These are phyloP conservation scores for Panzeria rudis DNA, from an alignment of 2,888 invertebrate genomes.

Conservation along the genomic window DNA sequence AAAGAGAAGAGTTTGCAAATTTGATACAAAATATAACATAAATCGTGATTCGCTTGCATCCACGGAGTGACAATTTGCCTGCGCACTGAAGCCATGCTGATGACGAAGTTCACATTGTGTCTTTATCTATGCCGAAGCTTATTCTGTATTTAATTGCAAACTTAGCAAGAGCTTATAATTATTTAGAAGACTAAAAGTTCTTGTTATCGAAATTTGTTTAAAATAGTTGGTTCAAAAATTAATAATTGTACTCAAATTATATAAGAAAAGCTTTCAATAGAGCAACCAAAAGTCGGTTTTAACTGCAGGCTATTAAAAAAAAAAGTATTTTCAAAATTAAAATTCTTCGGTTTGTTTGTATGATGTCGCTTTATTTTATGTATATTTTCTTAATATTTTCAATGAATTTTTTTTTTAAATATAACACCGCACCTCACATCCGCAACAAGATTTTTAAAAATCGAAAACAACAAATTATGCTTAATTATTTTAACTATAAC, in stretches of 20 bases:
- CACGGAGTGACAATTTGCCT: too few relatives aligned
- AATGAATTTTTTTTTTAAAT: slow-evolving; percentile 41
- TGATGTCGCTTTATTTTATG: slow-evolving; percentile 3
- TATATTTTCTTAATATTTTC: slow-evolving; percentile 24
- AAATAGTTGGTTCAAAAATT: too few relatives aligned
- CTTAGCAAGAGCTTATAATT: too few relatives aligned
- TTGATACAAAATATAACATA: too few relatives aligned
- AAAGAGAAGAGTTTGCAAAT: too few relatives aligned
- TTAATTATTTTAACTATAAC: slow-evolving; percentile 57
- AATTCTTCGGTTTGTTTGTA: not conserved
- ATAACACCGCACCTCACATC: slow-evolving; percentile 12
- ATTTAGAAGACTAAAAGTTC: too few relatives aligned
- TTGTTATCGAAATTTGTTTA: too few relatives aligned
- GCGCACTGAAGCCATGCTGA: too few relatives aligned
- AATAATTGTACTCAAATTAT: not conserved
- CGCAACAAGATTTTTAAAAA: not conserved
- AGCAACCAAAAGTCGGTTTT: not conserved
- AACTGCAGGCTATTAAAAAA: not conserved
- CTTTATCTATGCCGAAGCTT: too few relatives aligned
- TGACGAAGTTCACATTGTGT: too few relatives aligned
- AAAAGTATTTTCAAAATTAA: not conserved
- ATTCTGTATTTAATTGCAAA: too few relatives aligned
- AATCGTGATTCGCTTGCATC: too few relatives aligned
- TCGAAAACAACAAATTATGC: slow-evolving; percentile 44
- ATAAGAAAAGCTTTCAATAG: not conserved